Conservation (phyloP, 2,113 vertebrate genomes). For the Sphaerodactylus townsendi region DNA sequence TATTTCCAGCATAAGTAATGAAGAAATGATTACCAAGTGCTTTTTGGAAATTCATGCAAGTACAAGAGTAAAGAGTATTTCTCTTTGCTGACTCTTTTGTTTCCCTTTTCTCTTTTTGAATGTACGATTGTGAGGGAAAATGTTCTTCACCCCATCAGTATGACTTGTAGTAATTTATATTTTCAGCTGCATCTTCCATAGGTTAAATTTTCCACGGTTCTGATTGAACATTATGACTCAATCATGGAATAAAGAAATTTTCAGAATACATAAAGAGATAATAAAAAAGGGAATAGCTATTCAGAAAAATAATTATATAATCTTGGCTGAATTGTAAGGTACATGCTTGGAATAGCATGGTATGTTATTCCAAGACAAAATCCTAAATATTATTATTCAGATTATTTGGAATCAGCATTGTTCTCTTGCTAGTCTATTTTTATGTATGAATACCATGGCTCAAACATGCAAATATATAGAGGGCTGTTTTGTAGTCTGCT, state of each 20-base stretch:
- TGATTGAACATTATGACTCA: neutral
- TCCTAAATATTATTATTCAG: constrained; percentile 58
- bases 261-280: neutral
- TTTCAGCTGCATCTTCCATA: neutral
- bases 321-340: constrained; percentile 33
- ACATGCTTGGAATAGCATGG: constrained; percentile 21
- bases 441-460: constrained; percentile 49
- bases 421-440: constrained; percentile 63
- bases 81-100: neutral
- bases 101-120: constrained; percentile 4
- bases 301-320: constrained; percentile 19
- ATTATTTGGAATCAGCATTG: constrained; percentile 56
- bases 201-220: constrained; percentile 6
- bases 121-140: neutral
- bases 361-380: constrained; percentile 1
- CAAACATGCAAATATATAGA: constrained; percentile 74
- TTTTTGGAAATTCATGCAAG: neutral
- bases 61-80: neutral
- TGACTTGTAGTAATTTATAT: neutral
- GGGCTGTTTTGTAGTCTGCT: constrained; percentile 60
- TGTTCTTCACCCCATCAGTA: neutral
- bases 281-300: neutral
- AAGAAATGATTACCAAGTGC: neutral
- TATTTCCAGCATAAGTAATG: constrained; percentile 1
- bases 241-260: constrained; percentile 18